Percentiles rank a stretch among this genome's conserved stretches.
Conservation (phyloP, 2,888 invertebrate species). For the Odontocolon sp. region DNA sequence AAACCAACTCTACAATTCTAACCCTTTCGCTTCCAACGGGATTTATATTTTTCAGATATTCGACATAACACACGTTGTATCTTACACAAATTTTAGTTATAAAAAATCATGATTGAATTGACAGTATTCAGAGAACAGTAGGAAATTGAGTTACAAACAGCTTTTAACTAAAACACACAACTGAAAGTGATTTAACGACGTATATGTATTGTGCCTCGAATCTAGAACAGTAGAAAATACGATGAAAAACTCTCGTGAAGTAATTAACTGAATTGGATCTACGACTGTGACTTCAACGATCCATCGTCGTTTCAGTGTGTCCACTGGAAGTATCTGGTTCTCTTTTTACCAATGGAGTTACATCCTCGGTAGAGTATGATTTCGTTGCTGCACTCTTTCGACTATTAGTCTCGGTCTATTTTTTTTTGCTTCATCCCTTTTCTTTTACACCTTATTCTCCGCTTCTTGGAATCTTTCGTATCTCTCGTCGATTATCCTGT, state of each 20-base stretch:
- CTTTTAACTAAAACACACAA: too few relatives aligned
- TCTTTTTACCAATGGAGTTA: conserved; percentile 13
- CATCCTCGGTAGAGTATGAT: background rate
- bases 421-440: background rate
- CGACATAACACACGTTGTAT: too few relatives aligned
- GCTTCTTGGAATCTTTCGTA: conserved; percentile 36
- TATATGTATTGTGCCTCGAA: conserved; percentile 29
- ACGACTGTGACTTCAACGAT: conserved; percentile 4
- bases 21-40: too few relatives aligned
- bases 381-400: background rate
- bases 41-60: too few relatives aligned
- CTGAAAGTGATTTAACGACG: conserved; percentile 35
- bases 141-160: too few relatives aligned
- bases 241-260: conserved; percentile 13
- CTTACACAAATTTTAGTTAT: too few relatives aligned
- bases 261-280: conserved; percentile 43
- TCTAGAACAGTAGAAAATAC: conserved; percentile 1
- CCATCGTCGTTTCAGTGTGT: conserved; percentile 28
- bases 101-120: too few relatives aligned
- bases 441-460: background rate
- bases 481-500: conserved; percentile 45
- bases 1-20: too few relatives aligned
- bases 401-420: conserved; percentile 33
- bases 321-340: conserved; percentile 2
- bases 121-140: too few relatives aligned